Conservation (phyloP, 2,113 vertebrate genomes). For the Potamarius usumacintae region DNA sequence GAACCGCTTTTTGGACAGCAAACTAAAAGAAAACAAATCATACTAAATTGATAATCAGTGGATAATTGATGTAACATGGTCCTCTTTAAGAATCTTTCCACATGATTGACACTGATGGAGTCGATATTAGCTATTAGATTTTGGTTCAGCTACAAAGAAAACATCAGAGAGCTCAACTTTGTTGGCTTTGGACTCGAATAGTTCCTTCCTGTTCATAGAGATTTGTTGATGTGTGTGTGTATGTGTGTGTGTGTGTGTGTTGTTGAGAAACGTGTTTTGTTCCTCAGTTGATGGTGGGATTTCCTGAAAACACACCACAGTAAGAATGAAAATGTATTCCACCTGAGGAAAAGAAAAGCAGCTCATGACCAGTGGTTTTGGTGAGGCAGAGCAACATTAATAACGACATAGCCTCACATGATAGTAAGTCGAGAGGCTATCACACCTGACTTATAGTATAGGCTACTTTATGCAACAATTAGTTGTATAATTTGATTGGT, state of each 20-base stretch:
- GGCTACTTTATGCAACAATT: neutral
- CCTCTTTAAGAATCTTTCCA: constrained; percentile 16
- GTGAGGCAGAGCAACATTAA: neutral
- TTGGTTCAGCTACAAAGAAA: constrained; percentile 28
- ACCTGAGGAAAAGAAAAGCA: constrained; percentile 4
- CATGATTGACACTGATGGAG: constrained; percentile 23
- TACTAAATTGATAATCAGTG: constrained; percentile 26
- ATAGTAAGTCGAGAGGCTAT: neutral
- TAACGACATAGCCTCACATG: neutral
- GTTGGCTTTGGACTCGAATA: constrained; percentile 23
- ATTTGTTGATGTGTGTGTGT: neutral
- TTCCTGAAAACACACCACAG: constrained; percentile 12
- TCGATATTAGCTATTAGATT: constrained; percentile 26
- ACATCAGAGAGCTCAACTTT: constrained; percentile 25
- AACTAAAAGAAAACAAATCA: constrained; percentile 20
- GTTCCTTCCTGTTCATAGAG: constrained; percentile 25
- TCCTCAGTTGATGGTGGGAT: constrained; percentile 5
- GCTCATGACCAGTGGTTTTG: neutral
- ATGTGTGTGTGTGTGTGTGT: neutral
- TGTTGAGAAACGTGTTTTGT: constrained; percentile 1
- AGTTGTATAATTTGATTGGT: neutral
- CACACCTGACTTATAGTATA: neutral
- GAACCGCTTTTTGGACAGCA: neutral
- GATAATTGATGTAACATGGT: constrained; percentile 26
- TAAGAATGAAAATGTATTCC: constrained; percentile 23